phyloP scores from a whole-genome alignment of 2,888 invertebrate genomes.

The Pachydiplax longipennis region DNA sequence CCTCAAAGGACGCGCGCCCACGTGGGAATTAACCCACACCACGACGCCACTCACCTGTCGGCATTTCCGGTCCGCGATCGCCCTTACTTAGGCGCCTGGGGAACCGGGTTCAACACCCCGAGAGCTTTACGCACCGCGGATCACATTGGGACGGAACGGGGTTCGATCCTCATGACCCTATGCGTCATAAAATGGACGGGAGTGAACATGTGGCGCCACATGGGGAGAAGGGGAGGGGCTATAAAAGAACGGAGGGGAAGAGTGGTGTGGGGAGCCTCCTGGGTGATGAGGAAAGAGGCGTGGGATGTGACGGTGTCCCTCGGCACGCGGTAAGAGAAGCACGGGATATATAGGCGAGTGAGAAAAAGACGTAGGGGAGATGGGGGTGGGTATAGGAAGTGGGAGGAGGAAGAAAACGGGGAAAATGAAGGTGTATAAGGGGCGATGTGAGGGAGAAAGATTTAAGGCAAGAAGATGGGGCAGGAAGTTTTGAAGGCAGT shows the following conservation, averaged over 20 bases:
- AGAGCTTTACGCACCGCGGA: not conserved
- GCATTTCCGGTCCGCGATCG: slow-evolving; percentile 20
- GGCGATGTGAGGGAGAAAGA: not conserved
- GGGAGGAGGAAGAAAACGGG: not conserved
- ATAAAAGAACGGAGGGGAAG: not conserved
- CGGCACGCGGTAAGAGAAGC: not conserved
- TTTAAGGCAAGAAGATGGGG: not conserved
- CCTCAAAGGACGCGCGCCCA: not conserved
- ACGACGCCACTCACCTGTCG: slow-evolving; percentile 18
- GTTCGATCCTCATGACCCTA: not conserved
- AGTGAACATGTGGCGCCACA: not conserved
- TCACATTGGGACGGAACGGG: not conserved
- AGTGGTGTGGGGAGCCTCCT: not conserved
- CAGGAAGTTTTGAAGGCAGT: not conserved
- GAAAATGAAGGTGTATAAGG: not conserved
- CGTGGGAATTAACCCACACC: not conserved
- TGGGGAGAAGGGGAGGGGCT: not conserved
- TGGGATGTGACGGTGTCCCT: not conserved
- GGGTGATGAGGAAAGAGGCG: not conserved
- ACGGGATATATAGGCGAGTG: not conserved
- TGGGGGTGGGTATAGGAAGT: not conserved
- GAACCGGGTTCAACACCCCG: slow-evolving; percentile 13
- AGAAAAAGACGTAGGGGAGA: not conserved
- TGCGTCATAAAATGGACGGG: not conserved
- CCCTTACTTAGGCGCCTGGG: not conserved